These are phyloP conservation scores for Leucozona laternaria DNA, from an alignment of 2,888 invertebrate species.

Conservation along the genomic window DNA sequence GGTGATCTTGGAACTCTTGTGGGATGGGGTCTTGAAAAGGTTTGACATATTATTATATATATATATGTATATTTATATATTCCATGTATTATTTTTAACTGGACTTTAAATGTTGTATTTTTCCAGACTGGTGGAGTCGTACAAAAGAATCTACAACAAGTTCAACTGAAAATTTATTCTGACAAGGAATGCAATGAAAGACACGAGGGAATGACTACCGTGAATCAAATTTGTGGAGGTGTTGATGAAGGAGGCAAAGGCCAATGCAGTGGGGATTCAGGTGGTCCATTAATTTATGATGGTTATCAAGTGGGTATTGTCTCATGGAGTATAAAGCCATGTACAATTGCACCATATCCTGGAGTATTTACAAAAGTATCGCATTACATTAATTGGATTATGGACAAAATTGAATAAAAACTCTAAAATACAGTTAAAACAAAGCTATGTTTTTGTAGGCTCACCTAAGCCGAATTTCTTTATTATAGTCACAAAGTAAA, in stretches of 20 bases:
- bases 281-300: slow-evolving; percentile 82
- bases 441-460: no score
- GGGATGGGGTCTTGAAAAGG: slow-evolving; percentile 83
- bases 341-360: slow-evolving; percentile 82
- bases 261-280: slow-evolving; percentile 84
- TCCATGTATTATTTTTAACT: background rate
- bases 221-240: slow-evolving; percentile 83
- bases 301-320: slow-evolving; percentile 83
- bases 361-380: slow-evolving; percentile 84
- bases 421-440: no score
- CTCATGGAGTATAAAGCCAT: slow-evolving; percentile 84
- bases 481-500: no score
- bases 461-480: no score
- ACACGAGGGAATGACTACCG: slow-evolving; percentile 79
- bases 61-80: no score
- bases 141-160: slow-evolving; percentile 82
- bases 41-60: no score
- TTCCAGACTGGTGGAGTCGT: slow-evolving; percentile 81
- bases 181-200: slow-evolving; percentile 82
- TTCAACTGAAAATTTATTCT: slow-evolving; percentile 81
- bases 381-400: slow-evolving; percentile 81
- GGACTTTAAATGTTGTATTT: background rate
- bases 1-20: slow-evolving; percentile 77
- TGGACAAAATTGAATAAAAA: slow-evolving; percentile 14
- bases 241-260: slow-evolving; percentile 84